Base-by-base conservation (phyloP, 2,888 invertebrate species). In the Bedellia somnulentella region DNA sequence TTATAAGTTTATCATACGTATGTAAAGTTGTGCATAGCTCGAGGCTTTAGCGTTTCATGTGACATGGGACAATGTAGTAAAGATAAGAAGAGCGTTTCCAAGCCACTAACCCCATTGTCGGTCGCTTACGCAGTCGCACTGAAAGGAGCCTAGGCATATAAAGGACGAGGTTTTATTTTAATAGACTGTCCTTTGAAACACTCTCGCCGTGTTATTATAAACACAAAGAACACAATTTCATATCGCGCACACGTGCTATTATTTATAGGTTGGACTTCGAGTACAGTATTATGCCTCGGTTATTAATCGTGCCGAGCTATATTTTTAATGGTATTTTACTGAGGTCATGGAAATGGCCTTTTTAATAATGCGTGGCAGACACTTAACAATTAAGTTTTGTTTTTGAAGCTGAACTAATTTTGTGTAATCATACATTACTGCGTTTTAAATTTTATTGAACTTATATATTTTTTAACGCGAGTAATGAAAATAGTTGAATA, bases 41-140 rank as follows among this genome's bases (percentile, higher is more conserved):
- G 46, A 49, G 57, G 64, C 58, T 51, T 58, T 61, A 53, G 52
- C 61, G 55, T 62, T 60, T 59, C 61, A 55, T 58, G 59, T 70
- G 70, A 70, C 68, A 57, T 52, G 57, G 66, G 64, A 68, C 67
- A 68, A 64, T 67, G 66, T 61, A 62, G 52, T 58, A 61, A 59
- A 70, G 70, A 71, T 71, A 71, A 71, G 66, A 64, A 61, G 50
- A 49, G 49, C 64, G 59, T 54, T 73, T 73, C 70, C 73, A 46
- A 63, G 54, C 61, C 70, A 71, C 57, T 70, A 63, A 41, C 34
- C 57, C 68, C 52, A 67, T 73, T 71, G 73, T 71, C 60, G 57
- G 61, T 64, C 64, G 63, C 61, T 58, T 61, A 66, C 60, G 59
- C 59, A 61, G 58, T 38, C 52, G 49, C 54, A 52, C 55, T 59